Percentiles rank a stretch among this genome's conserved stretches.
These are phyloP conservation scores for Bombus fervidus DNA, from an alignment of 1,140 invertebrate genomes.

Conservation along the genomic window DNA sequence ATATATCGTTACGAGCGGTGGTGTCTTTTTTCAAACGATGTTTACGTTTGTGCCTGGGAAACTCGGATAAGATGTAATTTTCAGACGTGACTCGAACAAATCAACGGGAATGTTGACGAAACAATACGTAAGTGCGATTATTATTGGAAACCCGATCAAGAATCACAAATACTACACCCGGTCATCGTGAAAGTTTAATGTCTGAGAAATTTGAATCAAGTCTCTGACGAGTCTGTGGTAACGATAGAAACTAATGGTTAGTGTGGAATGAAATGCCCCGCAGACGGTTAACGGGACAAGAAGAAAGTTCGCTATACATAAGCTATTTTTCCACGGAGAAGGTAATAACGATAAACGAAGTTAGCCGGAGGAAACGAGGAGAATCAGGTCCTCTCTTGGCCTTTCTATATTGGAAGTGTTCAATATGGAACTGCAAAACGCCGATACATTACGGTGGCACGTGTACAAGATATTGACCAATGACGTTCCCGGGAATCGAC, in stretches of 20 bases:
- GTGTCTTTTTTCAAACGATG: too few species aligned
- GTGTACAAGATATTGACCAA: slow-evolving; percentile 68
- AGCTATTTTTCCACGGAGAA: slow-evolving; percentile 34
- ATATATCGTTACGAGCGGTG: too few species aligned
- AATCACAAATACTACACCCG: too few species aligned
- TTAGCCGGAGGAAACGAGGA: slow-evolving; percentile 45
- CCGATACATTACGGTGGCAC: slow-evolving; percentile 65
- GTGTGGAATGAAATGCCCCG: background rate
- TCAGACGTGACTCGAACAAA: accelerated
- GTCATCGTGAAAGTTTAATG: too few species aligned
- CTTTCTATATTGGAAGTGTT: slow-evolving; percentile 63
- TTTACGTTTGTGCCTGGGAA: too few species aligned
- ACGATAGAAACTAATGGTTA: background rate
- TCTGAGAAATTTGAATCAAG: too few species aligned
- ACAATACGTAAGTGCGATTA: too few species aligned
- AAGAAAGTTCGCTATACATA: slow-evolving; percentile 14
- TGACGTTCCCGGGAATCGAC: slow-evolving; percentile 55
- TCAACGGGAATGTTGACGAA: too few species aligned
- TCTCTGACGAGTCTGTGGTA: background rate
- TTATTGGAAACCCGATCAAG: too few species aligned
- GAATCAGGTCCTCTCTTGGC: slow-evolving; percentile 3
- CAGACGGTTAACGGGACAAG: too few species aligned
- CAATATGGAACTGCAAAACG: slow-evolving; percentile 61
- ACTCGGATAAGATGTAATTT: too few species aligned
- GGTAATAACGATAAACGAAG: slow-evolving; percentile 65